Conservation (phyloP, 2,113 vertebrate genomes). For the Ivindomyrus marchei region DNA sequence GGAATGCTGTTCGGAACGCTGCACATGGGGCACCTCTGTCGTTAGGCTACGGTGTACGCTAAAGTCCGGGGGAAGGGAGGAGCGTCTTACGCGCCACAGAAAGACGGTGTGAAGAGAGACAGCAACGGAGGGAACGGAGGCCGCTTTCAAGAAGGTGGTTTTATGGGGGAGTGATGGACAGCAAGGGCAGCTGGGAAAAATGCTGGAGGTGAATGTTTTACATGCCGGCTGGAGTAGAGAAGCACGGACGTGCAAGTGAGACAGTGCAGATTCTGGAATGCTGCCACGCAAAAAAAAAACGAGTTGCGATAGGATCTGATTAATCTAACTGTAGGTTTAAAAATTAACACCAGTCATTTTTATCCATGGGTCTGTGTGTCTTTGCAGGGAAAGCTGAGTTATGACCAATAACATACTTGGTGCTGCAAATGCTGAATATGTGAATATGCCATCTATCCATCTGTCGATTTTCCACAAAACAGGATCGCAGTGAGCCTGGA, state of each 20-base stretch:
- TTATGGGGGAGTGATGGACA: not conserved
- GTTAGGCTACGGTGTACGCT: not conserved
- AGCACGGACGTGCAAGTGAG: not conserved
- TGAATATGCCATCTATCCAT: constrained; percentile 4
- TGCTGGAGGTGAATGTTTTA: not conserved
- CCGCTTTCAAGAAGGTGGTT: not conserved
- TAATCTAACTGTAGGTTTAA: not conserved
- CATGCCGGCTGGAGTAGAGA: not conserved
- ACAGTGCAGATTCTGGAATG: not conserved
- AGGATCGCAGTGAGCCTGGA: not conserved
- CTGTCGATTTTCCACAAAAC: not conserved
- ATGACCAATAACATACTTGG: not conserved
- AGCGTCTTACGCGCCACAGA: not conserved
- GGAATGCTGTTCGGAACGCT: constrained; percentile 36
- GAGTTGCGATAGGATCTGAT: not conserved
- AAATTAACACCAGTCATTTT: not conserved
- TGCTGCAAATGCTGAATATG: not conserved
- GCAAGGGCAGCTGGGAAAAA: not conserved
- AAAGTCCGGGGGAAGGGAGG: not conserved
- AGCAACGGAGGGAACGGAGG: not conserved
- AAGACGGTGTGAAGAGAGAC: not conserved
- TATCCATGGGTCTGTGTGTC: not conserved
- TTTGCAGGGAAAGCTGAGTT: not conserved
- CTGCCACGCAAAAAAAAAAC: not conserved
- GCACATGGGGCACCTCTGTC: constrained; percentile 31